Evolutionary conservation across 2,113 vertebrate genomes (phyloP).

Genomic region (Gambusia holbrooki): DNA sequence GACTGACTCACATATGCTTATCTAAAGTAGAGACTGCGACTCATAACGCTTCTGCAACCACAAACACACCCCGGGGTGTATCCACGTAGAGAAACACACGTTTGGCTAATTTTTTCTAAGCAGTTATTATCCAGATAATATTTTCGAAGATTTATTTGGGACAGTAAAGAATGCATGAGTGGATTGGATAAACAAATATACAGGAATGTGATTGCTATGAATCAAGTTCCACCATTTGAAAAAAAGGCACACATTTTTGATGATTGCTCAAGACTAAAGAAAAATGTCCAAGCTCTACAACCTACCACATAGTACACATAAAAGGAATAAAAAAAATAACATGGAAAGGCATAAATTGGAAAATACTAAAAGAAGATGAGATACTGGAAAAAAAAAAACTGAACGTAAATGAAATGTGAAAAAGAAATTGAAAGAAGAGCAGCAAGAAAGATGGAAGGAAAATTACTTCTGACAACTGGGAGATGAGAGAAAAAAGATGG

Average conservation of each 20-base stretch:
- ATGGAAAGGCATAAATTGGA: conserved; percentile 31
- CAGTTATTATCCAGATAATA: not conserved
- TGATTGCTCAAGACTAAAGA: conserved; percentile 47
- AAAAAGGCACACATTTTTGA: conserved; percentile 33
- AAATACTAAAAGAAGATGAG: conserved; percentile 38
- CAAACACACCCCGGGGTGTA: conserved; percentile 30
- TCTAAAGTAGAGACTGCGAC: conserved; percentile 45
- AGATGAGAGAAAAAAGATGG: conserved; percentile 53
- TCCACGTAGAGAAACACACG: conserved; percentile 1
- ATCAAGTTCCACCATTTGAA: conserved; percentile 37
- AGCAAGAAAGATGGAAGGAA: conserved; percentile 55
- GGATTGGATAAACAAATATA: conserved; percentile 40
- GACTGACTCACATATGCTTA: conserved; percentile 40
- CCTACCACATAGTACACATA: not conserved
- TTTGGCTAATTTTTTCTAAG: conserved; percentile 12
- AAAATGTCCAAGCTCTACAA: not conserved
- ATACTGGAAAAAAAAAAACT: conserved; percentile 19
- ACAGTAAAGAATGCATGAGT: conserved; percentile 34
- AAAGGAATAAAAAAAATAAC: conserved; percentile 3
- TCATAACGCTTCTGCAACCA: conserved; percentile 45
- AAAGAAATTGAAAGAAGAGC: conserved; percentile 36
- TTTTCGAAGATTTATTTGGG: conserved; percentile 1
- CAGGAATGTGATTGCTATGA: conserved; percentile 31
- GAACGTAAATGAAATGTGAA: conserved; percentile 40
- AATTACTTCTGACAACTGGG: conserved; percentile 62